A percentile compares a stretch with the other conserved stretches of the same genome.
phyloP scores from a whole-genome alignment of 2,113 vertebrate species.

The Etheostoma cragini region DNA sequence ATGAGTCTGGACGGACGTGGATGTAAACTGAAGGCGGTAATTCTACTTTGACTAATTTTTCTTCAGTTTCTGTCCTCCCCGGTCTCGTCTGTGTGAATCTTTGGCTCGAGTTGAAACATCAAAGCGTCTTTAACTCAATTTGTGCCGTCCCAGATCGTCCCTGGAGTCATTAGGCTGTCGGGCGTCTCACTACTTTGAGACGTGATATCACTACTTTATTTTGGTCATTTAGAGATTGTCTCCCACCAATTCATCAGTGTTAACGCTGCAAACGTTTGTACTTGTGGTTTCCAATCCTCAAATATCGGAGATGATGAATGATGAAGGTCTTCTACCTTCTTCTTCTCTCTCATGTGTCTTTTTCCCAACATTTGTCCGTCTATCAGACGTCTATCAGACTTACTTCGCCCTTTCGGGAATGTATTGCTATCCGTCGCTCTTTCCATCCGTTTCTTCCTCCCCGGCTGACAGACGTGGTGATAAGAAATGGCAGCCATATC shows the following conservation, averaged over 20 bases:
- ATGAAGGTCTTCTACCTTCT: not conserved
- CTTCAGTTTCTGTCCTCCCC: not conserved
- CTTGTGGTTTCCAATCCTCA: not conserved
- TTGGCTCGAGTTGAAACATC: not conserved
- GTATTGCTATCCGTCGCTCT: conserved; percentile 29
- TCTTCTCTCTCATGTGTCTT: not conserved
- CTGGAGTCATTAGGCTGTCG: not conserved
- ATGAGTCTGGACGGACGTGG: too few species aligned
- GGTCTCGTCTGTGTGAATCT: not conserved
- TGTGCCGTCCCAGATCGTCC: not conserved
- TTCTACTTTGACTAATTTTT: not conserved
- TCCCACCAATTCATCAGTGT: not conserved
- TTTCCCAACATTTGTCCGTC: conserved; percentile 25
- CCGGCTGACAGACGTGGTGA: conserved; percentile 38
- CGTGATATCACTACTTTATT: too few species aligned
- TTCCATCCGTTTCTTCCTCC: conserved; percentile 43
- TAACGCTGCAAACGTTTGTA: not conserved
- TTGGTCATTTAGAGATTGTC: not conserved
- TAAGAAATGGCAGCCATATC: conserved; percentile 56
- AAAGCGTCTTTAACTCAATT: not conserved
- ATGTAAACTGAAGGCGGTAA: too few species aligned
- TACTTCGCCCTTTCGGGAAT: conserved; percentile 14
- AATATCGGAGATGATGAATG: not conserved
- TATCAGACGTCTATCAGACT: conserved; percentile 15
- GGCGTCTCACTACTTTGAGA: too few species aligned